Evolutionary conservation across 2,797 vertebrate genomes (phyloP).

Genomic region (Zalophus californianus): DNA sequence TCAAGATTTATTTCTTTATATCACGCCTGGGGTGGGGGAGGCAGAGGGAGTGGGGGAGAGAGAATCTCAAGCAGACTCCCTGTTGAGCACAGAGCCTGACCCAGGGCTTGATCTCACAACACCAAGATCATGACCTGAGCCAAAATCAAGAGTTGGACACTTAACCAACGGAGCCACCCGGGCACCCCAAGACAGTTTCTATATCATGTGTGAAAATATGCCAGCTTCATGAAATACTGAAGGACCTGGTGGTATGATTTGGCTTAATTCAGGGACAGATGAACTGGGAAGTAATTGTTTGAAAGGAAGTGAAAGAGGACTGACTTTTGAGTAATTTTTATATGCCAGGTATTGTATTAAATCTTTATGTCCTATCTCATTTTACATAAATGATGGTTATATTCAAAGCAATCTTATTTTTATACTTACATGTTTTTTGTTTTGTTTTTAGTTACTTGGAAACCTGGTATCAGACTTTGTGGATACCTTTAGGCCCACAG

Average conservation of each 20-base stretch:
- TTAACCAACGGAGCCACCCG: not conserved
- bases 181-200: not conserved
- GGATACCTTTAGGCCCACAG: conserved; percentile 98
- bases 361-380: not conserved
- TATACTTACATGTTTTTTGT: not conserved
- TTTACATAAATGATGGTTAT: conserved; percentile 9
- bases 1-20: not conserved
- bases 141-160: not conserved
- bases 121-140: not conserved
- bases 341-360: conserved; percentile 47
- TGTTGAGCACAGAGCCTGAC: not conserved
- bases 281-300: not conserved
- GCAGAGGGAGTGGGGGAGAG: not conserved
- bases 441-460: conserved; percentile 92
- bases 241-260: not conserved
- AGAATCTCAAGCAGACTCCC: not conserved
- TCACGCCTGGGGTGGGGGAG: not conserved
- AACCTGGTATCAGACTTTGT: conserved; percentile 98
- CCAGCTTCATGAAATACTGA: not conserved
- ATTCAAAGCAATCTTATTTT: conserved; percentile 34
- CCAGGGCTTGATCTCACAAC: not conserved
- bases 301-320: not conserved
- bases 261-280: not conserved
- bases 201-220: not conserved
- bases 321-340: conserved; percentile 21